Conservation (phyloP, 2,888 invertebrate genomes). For the Nephrocerus scutellatus region DNA sequence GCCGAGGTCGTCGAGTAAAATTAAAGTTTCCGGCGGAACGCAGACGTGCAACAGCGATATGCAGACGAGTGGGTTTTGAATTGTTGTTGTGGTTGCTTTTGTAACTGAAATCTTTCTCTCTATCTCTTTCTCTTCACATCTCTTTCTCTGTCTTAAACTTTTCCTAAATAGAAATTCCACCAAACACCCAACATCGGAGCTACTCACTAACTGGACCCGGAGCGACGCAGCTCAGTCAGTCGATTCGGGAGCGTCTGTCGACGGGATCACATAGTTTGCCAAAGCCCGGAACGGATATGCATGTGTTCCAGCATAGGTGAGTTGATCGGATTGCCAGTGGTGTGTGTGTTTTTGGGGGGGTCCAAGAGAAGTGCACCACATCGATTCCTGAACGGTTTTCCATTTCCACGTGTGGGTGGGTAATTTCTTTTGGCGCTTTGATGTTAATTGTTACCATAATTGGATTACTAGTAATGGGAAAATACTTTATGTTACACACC, state of each 20-base stretch:
- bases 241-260: conserved; percentile 73
- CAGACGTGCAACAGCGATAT: conserved; percentile 78
- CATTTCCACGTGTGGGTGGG: too few relatives aligned
- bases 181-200: conserved; percentile 73
- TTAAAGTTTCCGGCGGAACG: conserved; percentile 84
- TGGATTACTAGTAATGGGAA: too few relatives aligned
- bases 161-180: conserved; percentile 51
- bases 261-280: conserved; percentile 82
- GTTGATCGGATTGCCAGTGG: too few relatives aligned
- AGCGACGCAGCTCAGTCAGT: conserved; percentile 79
- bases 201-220: conserved; percentile 78
- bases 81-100: not conserved
- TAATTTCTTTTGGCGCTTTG: too few relatives aligned
- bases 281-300: conserved; percentile 61
- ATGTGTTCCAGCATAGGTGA: conserved; percentile 60
- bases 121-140: not conserved
- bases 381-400: too few relatives aligned
- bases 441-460: too few relatives aligned
- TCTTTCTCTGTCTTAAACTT: conserved; percentile 7
- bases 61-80: conserved; percentile 56
- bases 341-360: too few relatives aligned
- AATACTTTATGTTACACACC: too few relatives aligned
- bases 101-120: conserved; percentile 1
- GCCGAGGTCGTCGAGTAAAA: conserved; percentile 66
- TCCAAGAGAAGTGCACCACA: too few relatives aligned